phyloP scores from a whole-genome alignment of 2,888 invertebrate species.

The Cyrtodaria siliqua region DNA sequence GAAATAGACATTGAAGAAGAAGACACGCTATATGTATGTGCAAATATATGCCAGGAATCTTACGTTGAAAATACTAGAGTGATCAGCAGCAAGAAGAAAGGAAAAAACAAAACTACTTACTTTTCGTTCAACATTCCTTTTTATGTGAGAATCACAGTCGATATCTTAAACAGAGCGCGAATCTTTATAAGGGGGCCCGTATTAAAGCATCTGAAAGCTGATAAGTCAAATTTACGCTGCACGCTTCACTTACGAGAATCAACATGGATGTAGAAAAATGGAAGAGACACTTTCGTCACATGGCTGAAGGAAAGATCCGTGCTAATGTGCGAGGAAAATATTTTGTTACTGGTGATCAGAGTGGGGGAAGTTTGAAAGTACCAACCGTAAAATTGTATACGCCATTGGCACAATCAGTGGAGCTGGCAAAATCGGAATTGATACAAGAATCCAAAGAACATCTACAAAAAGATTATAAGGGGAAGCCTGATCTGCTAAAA shows the following conservation, averaged over 20 bases:
- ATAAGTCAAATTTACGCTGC: background rate
- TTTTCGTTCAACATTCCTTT: constrained; percentile 7
- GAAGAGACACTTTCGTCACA: constrained; percentile 6
- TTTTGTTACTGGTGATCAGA: background rate
- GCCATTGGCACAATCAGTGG: constrained; percentile 13
- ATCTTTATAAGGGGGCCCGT: background rate
- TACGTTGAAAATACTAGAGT: background rate
- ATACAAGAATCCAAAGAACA: background rate
- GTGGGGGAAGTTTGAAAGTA: background rate
- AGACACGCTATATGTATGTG: background rate
- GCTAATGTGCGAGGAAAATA: background rate
- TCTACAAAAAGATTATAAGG: background rate
- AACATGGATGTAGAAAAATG: constrained; percentile 23
- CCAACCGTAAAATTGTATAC: constrained; percentile 15
- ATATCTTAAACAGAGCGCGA: background rate
- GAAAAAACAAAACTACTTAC: background rate
- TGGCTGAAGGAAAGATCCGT: constrained; percentile 5
- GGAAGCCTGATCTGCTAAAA: background rate
- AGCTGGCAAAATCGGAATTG: constrained; percentile 23
- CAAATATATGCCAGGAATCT: background rate
- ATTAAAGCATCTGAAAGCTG: background rate
- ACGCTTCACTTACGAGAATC: background rate
- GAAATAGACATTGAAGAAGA: background rate
- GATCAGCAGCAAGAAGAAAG: background rate
- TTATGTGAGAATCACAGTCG: constrained; percentile 7